Percentiles rank a stretch among this genome's conserved stretches.
phyloP scores from a whole-genome alignment of 2,113 vertebrate species.

The Pungitius pungitius region DNA sequence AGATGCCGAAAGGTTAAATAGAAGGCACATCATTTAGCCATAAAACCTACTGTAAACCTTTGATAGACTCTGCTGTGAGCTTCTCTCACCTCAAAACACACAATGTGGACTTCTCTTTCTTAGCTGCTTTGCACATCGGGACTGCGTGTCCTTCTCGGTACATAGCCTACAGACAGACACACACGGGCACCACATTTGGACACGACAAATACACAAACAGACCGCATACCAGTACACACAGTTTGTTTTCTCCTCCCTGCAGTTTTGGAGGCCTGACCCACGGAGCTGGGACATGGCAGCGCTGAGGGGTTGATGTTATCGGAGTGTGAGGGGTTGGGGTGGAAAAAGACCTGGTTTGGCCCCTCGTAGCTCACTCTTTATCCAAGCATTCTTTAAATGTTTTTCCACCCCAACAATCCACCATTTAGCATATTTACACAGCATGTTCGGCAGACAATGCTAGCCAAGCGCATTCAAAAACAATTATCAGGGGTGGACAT shows the following conservation, averaged over 20 bases:
- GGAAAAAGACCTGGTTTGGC: constrained; percentile 20
- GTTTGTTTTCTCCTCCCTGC: constrained; percentile 11
- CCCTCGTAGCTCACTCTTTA: not conserved
- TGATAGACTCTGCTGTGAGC: constrained; percentile 14
- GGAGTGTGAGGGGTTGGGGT: constrained; percentile 10
- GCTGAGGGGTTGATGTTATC: constrained; percentile 7
- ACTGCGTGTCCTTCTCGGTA: not conserved
- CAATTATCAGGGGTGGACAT: constrained; percentile 17
- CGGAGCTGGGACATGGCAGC: not conserved
- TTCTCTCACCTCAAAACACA: constrained; percentile 13
- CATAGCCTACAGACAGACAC: not conserved
- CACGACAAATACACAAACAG: constrained; percentile 8
- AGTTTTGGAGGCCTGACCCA: not conserved
- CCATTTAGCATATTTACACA: constrained; percentile 38
- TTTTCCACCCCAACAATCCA: constrained; percentile 13
- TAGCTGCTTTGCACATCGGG: not conserved
- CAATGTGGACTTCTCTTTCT: not conserved
- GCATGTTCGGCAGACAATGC: not conserved
- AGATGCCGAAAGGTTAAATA: constrained; percentile 34
- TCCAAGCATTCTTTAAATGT: constrained; percentile 38
- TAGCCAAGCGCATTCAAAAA: constrained; percentile 21
- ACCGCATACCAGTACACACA: constrained; percentile 9
- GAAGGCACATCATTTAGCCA: not conserved
- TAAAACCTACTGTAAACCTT: constrained; percentile 19
- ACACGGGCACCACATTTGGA: constrained; percentile 6